Evolutionary conservation across 2,888 invertebrate species (phyloP).

Genomic region (Nasonia oneida): DNA sequence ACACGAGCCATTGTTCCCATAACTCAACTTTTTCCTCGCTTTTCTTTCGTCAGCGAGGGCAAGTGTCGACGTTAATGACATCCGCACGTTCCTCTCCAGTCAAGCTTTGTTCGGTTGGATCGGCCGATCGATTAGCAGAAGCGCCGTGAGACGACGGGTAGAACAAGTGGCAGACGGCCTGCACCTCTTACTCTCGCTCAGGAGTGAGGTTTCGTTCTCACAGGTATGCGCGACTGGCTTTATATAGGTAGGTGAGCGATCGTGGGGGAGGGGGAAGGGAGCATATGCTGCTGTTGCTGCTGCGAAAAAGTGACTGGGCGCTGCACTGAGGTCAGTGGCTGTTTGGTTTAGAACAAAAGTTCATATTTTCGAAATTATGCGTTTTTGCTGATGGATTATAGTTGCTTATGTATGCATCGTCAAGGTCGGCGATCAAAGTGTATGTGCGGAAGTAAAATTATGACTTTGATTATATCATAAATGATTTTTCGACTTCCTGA

Average conservation of each 20-base stretch:
- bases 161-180: slow-evolving; percentile 41
- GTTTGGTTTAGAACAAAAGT: neutral
- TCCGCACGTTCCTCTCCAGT: neutral
- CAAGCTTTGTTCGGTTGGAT: slow-evolving; percentile 21
- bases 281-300: neutral
- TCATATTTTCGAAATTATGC: too few species aligned
- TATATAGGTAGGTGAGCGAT: neutral
- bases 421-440: neutral
- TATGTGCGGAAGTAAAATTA: too few species aligned
- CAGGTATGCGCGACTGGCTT: slow-evolving; percentile 17
- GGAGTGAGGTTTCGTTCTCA: slow-evolving; percentile 52
- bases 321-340: neutral
- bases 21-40: neutral
- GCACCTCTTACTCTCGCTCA: slow-evolving; percentile 31
- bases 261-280: neutral
- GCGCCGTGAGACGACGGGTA: slow-evolving; percentile 36
- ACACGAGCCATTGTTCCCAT: slow-evolving; percentile 7
- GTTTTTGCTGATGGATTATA: neutral
- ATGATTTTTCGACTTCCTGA: neutral
- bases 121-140: slow-evolving; percentile 47
- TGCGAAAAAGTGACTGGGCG: too few species aligned
- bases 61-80: slow-evolving; percentile 10
- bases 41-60: slow-evolving; percentile 1
- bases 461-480: too few species aligned
- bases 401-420: neutral